phyloP scores from a whole-genome alignment of 2,113 vertebrate species.

The Chascanopsetta lugubris region DNA sequence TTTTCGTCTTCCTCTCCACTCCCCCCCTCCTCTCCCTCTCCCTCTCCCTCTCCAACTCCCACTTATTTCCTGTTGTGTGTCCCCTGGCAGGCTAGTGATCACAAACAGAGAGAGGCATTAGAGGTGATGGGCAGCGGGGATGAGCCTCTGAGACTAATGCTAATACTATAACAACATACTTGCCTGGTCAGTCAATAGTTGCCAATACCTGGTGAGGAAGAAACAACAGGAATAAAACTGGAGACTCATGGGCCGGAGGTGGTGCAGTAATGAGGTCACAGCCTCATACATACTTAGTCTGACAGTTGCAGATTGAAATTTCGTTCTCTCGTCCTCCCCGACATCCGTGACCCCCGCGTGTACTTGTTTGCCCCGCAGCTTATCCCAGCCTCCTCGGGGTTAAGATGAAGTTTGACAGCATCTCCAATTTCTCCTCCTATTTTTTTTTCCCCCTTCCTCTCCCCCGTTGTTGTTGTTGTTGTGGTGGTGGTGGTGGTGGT shows the following conservation, averaged over 20 bases:
- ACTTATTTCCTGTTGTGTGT: conserved; percentile 26
- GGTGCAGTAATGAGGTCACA: conserved; percentile 61
- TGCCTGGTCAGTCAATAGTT: conserved; percentile 42
- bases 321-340: conserved; percentile 23
- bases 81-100: conserved; percentile 5
- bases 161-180: conserved; percentile 47
- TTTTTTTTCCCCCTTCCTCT: neutral
- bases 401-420: conserved; percentile 59
- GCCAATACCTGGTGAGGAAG: conserved; percentile 38
- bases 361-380: conserved; percentile 46
- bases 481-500: too few species aligned
- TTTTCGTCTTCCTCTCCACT: neutral
- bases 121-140: conserved; percentile 30
- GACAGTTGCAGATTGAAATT: conserved; percentile 38
- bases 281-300: conserved; percentile 50
- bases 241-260: conserved; percentile 31
- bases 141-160: conserved; percentile 42
- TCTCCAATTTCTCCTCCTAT: neutral
- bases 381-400: conserved; percentile 39
- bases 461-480: conserved; percentile 4
- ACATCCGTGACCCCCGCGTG: conserved; percentile 39
- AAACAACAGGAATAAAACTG: neutral
- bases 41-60: conserved; percentile 13
- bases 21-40: conserved; percentile 1
- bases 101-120: conserved; percentile 8